These are phyloP conservation scores for Holocentrus rufus DNA, from an alignment of 2,797 vertebrate genomes.

Conservation along the genomic window DNA sequence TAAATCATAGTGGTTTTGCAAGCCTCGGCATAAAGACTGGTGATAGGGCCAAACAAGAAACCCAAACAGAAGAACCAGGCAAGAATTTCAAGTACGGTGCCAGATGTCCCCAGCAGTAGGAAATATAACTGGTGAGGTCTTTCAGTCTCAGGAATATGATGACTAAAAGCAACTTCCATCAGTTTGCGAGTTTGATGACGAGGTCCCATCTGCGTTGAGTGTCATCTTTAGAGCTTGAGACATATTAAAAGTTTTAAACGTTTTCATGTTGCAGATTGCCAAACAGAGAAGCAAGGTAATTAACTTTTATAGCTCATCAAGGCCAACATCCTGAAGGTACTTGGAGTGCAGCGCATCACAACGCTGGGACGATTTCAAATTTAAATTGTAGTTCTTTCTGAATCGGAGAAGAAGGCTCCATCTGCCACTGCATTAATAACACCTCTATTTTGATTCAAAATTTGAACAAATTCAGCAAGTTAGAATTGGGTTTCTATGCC, in stretches of 20 bases:
- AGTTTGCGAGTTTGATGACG: conserved; percentile 4
- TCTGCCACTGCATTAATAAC: conserved; percentile 16
- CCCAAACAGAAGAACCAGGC: conserved; percentile 10
- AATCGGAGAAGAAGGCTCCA: conserved; percentile 8
- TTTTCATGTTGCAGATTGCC: conserved; percentile 1
- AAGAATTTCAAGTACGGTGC: conserved; percentile 4
- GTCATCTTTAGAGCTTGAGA: background rate
- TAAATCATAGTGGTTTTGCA: conserved; percentile 58
- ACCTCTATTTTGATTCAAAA: background rate
- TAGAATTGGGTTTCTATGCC: background rate
- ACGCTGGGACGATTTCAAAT: conserved; percentile 4
- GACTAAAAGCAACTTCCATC: conserved; percentile 12
- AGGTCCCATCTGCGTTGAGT: conserved; percentile 41
- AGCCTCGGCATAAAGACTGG: conserved; percentile 27
- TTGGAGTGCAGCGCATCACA: background rate
- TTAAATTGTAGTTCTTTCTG: conserved; percentile 1
- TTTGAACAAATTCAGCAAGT: background rate
- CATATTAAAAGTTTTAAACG: conserved; percentile 3
- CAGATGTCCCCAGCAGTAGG: background rate
- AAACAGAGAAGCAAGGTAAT: conserved; percentile 3
- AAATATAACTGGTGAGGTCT: background rate
- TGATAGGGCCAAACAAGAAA: conserved; percentile 13
- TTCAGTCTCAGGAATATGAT: background rate
- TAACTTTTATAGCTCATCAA: conserved; percentile 7
- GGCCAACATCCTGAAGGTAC: conserved; percentile 15